Conservation (phyloP, 1,140 invertebrate genomes). For the Choristoneura fumiferana region DNA sequence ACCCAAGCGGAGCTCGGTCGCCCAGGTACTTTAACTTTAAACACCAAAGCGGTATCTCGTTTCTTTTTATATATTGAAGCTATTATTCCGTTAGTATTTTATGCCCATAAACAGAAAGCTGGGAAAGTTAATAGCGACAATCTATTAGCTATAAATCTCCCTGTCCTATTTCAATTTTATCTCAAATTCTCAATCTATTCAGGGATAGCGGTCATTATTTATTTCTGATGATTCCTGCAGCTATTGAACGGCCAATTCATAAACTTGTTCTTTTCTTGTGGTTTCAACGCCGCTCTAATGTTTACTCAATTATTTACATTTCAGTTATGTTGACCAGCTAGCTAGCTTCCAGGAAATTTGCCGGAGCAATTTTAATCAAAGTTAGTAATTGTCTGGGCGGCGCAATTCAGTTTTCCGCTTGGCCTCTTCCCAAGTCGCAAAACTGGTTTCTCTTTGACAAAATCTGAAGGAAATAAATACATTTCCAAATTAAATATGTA, state of each 20-base stretch:
- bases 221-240: not conserved
- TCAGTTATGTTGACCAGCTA: slow-evolving; percentile 23
- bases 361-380: slow-evolving; percentile 20
- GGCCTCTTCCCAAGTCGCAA: slow-evolving; percentile 48
- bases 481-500: slow-evolving; percentile 36
- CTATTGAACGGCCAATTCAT: not conserved
- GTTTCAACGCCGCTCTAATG: not conserved
- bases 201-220: not conserved
- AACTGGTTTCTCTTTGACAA: slow-evolving; percentile 42
- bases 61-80: too few species aligned
- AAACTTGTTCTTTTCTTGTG: not conserved
- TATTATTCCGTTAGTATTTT: too few species aligned
- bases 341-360: slow-evolving; percentile 1
- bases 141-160: too few species aligned
- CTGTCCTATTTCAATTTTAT: not conserved
- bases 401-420: slow-evolving; percentile 38
- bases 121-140: too few species aligned
- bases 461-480: slow-evolving; percentile 39
- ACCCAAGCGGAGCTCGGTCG: too few species aligned
- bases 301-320: not conserved
- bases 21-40: too few species aligned
- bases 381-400: slow-evolving; percentile 19
- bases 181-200: not conserved
- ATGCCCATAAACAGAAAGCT: too few species aligned
- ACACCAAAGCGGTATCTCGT: too few species aligned